Base-by-base conservation (phyloP, 1,140 invertebrate genomes). In the Brachionus manjavacas region DNA sequence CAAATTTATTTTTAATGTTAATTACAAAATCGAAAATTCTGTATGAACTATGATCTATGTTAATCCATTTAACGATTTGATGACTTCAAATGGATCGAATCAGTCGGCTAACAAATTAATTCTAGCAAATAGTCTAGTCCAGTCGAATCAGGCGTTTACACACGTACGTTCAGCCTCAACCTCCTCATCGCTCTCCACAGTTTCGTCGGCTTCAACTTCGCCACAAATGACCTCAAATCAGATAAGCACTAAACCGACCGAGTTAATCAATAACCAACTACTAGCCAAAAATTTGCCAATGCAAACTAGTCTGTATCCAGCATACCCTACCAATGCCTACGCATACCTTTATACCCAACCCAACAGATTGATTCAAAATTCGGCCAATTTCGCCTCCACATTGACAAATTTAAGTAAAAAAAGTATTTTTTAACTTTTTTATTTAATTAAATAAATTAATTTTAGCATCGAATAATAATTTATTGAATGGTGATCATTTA, bases 41-140 rank as follows among this genome's bases (percentile, higher is more conserved):
- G 41, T 52, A 74, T 74, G 25, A 49, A 52, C 20, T 76, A 76
- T 76, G 72, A 76, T 76, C 23, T 76, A 76, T 49, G 43, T 76
- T 49, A 76, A 76, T 49, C 72, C 39, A 25, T 76, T 52, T 20
- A 76, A 14, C 72, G 72, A 76, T 49, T 76, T 76, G 16, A 23
- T 76, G 20, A 14, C 43, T 49, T 20, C 72, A 76, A 49, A 76
- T 23, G 20, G 16, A 72, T 72, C 68, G 39, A 72, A 72, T 72
- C 16, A 72, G 20, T 39, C 16, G 9, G 39, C 35, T 20, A 72
- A 20, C 20, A 39, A 72, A 41, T 41, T 41, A 11, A 31, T 68
- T n/a, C 14, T 68, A 8, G 31, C 66, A 28, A 68, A 68, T 68
- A 12, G 66, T 31, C 16, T 72, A 20, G 14, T 12, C 43, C 43